Percentiles rank a stretch among this genome's conserved stretches.
phyloP scores from a whole-genome alignment of 2,113 vertebrate genomes.

The Probosciger aterrimus region DNA sequence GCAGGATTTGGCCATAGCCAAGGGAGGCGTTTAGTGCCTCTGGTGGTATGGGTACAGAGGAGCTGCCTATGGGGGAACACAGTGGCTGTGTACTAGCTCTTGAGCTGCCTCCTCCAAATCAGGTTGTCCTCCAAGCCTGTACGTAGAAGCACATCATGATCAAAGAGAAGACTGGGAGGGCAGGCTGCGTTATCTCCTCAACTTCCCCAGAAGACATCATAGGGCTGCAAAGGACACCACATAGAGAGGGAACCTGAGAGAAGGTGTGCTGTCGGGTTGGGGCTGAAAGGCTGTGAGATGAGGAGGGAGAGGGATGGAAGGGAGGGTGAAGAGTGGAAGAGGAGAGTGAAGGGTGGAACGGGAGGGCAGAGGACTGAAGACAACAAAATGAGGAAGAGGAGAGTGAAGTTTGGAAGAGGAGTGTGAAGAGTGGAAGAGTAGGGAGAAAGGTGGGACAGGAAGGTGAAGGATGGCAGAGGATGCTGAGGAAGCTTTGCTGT shows the following conservation, averaged over 20 bases:
- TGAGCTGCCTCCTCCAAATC: not conserved
- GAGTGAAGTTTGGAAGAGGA: not conserved
- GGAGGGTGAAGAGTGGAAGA: too few species aligned
- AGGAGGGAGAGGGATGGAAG: not conserved
- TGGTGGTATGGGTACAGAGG: not conserved
- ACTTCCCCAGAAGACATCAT: not conserved
- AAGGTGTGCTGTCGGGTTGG: not conserved
- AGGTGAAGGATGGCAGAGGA: not conserved
- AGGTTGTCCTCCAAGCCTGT: not conserved
- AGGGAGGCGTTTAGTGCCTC: fast-evolving
- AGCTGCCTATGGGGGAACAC: not conserved
- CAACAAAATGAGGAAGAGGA: not conserved
- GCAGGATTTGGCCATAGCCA: not conserved
- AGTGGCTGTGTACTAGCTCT: not conserved
- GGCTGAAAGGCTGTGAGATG: not conserved
- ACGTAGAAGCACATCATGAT: too few species aligned
- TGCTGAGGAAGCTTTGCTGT: not conserved
- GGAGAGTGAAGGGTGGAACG: not conserved
- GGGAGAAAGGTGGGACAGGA: not conserved
- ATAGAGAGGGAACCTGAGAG: not conserved
- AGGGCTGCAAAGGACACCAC: not conserved
- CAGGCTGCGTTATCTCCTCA: not conserved
- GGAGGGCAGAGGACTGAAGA: not conserved
- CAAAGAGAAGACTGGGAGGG: not conserved
- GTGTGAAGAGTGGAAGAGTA: not conserved